phyloP scores from a whole-genome alignment of 35 echinoderm and acorn worm species.

The Apostichopus japonicus region DNA sequence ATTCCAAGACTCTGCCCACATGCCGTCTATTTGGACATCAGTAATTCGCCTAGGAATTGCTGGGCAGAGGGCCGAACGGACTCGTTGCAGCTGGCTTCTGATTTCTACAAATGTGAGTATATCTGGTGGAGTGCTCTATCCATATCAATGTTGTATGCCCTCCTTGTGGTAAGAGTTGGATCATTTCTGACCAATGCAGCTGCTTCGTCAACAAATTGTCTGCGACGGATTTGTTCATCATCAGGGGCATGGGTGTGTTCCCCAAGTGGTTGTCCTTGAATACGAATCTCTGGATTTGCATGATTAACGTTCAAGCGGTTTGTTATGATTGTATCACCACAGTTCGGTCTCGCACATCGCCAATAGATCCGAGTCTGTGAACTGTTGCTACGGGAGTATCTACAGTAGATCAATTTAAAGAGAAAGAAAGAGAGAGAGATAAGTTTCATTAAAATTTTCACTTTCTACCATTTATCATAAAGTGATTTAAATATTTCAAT shows the following conservation, averaged over 20 bases:
- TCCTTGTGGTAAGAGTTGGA: conserved; percentile 22
- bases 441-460: no score
- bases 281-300: neutral
- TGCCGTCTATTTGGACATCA: conserved; percentile 48
- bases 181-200: neutral
- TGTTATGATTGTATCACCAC: conserved; percentile 35
- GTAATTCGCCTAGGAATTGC: conserved; percentile 46
- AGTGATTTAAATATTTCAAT: no score
- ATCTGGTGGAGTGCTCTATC: neutral
- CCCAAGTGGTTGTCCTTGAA: neutral
- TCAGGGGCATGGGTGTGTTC: conserved; percentile 14
- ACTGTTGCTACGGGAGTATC: conserved; percentile 16
- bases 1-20: conserved; percentile 50
- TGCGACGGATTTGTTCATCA: neutral
- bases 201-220: conserved; percentile 28
- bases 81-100: conserved; percentile 46
- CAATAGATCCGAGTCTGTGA: conserved; percentile 27
- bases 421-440: no score
- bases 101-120: conserved; percentile 35
- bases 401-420: no score
- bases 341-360: conserved; percentile 31
- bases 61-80: conserved; percentile 32
- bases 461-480: no score
- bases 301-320: conserved; percentile 21
- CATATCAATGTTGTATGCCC: conserved; percentile 31